Conservation (phyloP, 2,797 vertebrate species). For the Danio kyathit region DNA sequence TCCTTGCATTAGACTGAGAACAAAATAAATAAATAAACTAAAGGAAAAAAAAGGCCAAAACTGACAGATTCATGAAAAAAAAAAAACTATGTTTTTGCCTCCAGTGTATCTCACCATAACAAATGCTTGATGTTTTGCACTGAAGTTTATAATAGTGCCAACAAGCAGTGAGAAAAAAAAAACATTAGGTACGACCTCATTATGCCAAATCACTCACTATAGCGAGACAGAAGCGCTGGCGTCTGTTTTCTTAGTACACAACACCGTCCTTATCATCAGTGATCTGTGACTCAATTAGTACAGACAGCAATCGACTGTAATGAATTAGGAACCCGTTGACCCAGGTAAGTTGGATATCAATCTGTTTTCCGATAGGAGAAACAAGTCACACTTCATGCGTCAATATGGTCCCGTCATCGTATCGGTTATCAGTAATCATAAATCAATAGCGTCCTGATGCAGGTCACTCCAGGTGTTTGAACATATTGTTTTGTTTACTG, state of each 20-base stretch:
- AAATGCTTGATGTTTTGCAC: slow-evolving; percentile 16
- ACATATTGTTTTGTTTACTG: not conserved
- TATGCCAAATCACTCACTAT: slow-evolving; percentile 50
- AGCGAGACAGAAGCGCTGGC: slow-evolving; percentile 42
- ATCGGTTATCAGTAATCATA: slow-evolving; percentile 37
- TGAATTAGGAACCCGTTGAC: slow-evolving; percentile 67
- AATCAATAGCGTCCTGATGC: slow-evolving; percentile 13
- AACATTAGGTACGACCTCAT: slow-evolving; percentile 37
- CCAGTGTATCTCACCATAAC: too few species aligned
- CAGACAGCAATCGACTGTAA: slow-evolving; percentile 64
- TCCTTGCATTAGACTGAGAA: too few species aligned
- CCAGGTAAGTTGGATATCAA: slow-evolving; percentile 49
- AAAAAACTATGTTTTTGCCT: too few species aligned
- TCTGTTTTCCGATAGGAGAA: slow-evolving; percentile 41
- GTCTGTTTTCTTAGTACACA: slow-evolving; percentile 55
- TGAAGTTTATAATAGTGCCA: slow-evolving; percentile 32
- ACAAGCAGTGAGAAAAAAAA: slow-evolving; percentile 35
- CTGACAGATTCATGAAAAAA: too few species aligned
- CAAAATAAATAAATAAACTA: too few species aligned
- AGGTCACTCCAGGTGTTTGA: slow-evolving; percentile 23
- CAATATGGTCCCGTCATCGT: slow-evolving; percentile 30
- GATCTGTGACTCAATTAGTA: slow-evolving; percentile 68
- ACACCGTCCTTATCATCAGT: slow-evolving; percentile 60
- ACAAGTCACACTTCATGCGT: slow-evolving; percentile 16
- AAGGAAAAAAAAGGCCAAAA: too few species aligned